Evolutionary conservation across 2,797 vertebrate genomes (phyloP).

Genomic region (Anguilla pacifica): DNA sequence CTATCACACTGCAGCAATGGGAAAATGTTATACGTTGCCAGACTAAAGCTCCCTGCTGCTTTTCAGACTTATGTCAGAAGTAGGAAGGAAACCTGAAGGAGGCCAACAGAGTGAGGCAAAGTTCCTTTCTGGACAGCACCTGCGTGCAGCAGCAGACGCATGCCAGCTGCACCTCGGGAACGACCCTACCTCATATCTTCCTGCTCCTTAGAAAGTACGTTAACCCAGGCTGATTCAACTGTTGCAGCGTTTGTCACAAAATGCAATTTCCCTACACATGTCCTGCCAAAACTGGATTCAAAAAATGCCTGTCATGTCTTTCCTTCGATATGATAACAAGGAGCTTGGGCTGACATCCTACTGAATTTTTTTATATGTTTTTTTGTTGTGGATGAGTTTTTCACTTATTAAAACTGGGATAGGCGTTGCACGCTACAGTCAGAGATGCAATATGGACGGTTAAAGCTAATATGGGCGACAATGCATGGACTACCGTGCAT

Average conservation of each 20-base stretch:
- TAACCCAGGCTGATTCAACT: background rate
- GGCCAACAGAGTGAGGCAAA: background rate
- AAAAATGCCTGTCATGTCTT: background rate
- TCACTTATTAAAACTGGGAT: background rate
- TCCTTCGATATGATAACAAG: background rate
- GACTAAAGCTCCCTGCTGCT: background rate
- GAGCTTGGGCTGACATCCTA: background rate
- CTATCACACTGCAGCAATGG: background rate
- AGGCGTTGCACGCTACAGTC: background rate
- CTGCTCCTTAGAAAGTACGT: background rate
- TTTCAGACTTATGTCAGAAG: background rate
- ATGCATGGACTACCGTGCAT: background rate
- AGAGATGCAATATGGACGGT: background rate
- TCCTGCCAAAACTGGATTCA: constrained; percentile 4
- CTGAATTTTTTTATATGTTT: background rate
- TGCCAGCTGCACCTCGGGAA: background rate
- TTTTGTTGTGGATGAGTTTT: background rate
- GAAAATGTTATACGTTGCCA: background rate
- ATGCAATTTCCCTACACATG: background rate
- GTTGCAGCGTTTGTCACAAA: background rate
- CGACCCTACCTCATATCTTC: background rate
- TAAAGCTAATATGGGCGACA: background rate
- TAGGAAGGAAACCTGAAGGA: constrained; percentile 18
- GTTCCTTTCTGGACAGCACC: constrained; percentile 2
- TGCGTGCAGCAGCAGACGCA: background rate